Evolutionary conservation across 2,797 vertebrate genomes (phyloP), one percentile per base, ranked within the genome.

Genomic region (Sphenopsis melanotis): DNA sequence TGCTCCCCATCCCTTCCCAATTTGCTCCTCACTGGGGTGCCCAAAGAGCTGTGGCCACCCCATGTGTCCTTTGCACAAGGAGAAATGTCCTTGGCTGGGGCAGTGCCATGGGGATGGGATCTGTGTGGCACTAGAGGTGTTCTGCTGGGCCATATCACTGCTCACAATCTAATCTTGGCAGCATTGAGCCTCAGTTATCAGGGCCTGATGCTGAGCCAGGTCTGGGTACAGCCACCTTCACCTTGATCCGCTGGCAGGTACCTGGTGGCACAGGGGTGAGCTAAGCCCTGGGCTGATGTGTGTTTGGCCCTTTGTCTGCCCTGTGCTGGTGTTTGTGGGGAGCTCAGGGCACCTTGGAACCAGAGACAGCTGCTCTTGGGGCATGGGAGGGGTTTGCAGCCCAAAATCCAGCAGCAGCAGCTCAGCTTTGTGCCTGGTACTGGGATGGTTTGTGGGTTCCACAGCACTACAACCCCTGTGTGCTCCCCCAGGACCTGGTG

Each of bases 401-500:
- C 27, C 9, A 1, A 53, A 72, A 60, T 15, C 26, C 30, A 44
- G 34, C 57, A 57, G 46, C 26, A 11, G 49, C 1, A 1, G 15
- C 1, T 2, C 30, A 47, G 53, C n/a, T 94, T 69, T 55, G 47
- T 75, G 65, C 37, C 59, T 5, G 2, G 32, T 22, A 15, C 24
- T 1, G 1, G 57, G 27, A 15, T 4, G 2, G 19, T 12, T n/a
- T 84, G 61, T 63, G 70, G 44, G 20, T 72, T 61, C 29, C 6
- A 1, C 1, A 6, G 49, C 44, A 39, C 8, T 44, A 27, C 57
- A 88, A 63, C n/a, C 2, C 2, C 56, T 90, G 4, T 94, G 49
- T 93, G 3, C n/a, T 81, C 59, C 79, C 50, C 21, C 97, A 99
- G 99, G 99, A 99, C 88, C 94, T 99, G 94, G 99, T 99, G 29